Conservation (phyloP, 2,113 vertebrate genomes). For the Guaruba guarouba region DNA sequence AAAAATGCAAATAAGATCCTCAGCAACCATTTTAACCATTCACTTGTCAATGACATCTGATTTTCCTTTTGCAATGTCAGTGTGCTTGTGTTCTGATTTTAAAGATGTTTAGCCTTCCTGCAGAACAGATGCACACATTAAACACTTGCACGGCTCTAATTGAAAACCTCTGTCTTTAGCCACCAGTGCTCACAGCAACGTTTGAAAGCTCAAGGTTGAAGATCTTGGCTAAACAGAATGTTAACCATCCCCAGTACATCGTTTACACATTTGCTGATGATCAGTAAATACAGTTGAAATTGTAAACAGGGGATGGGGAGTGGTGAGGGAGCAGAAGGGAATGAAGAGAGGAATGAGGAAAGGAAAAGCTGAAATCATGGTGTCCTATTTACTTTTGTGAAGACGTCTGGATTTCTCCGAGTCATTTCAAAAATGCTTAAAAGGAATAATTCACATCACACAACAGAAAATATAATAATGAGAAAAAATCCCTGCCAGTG, state of each 20-base stretch:
- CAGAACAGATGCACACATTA: constrained; percentile 48
- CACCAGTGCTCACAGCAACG: constrained; percentile 45
- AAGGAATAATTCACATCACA: background rate
- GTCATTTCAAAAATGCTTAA: background rate
- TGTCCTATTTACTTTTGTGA: background rate
- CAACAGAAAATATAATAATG: background rate
- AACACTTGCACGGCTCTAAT: constrained; percentile 19
- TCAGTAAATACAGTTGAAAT: constrained; percentile 17
- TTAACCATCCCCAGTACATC: background rate
- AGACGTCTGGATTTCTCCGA: background rate
- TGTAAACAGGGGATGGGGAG: background rate
- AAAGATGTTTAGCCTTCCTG: constrained; percentile 46
- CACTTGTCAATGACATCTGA: constrained; percentile 13
- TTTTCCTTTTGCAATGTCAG: constrained; percentile 36
- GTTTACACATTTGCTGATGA: constrained; percentile 8
- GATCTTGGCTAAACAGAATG: constrained; percentile 16
- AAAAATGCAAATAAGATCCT: constrained; percentile 53
- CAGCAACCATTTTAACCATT: constrained; percentile 49
- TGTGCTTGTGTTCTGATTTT: constrained; percentile 34
- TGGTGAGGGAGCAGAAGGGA: background rate
- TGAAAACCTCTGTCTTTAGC: constrained; percentile 63
- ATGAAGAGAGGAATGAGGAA: background rate
- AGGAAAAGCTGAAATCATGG: background rate
- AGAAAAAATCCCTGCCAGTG: background rate
- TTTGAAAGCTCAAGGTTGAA: constrained; percentile 38